A percentile compares a stretch with the other conserved stretches of the same genome.
These are phyloP conservation scores for Euura saliciscinereae DNA, from an alignment of 1,140 invertebrate genomes.

Conservation along the genomic window DNA sequence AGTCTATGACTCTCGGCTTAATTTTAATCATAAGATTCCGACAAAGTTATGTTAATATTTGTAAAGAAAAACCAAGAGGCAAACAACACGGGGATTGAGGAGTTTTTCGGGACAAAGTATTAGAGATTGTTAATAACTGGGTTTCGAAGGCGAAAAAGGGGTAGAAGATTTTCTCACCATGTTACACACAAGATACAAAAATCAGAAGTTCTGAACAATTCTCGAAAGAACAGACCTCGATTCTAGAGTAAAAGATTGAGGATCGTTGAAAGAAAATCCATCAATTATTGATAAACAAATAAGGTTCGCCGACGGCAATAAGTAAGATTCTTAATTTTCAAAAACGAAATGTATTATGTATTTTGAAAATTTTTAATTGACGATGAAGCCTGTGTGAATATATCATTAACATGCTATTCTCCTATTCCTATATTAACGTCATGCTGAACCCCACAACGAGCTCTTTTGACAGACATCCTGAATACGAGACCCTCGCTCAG, in stretches of 20 bases:
- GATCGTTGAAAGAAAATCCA: background rate
- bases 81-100: slow-evolving; percentile 44
- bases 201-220: background rate
- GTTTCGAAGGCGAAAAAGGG: slow-evolving; percentile 20
- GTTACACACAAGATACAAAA: background rate
- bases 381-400: too few species aligned
- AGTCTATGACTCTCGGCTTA: too few species aligned
- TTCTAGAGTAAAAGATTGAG: background rate
- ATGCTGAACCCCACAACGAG: slow-evolving; percentile 6
- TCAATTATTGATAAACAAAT: background rate
- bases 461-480: background rate
- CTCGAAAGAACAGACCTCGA: background rate
- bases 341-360: too few species aligned
- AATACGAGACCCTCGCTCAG: background rate
- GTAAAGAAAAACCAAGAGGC: slow-evolving; percentile 50
- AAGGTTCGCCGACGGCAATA: too few species aligned
- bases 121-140: slow-evolving; percentile 31
- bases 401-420: background rate
- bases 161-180: slow-evolving; percentile 1
- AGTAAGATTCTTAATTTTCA: too few species aligned
- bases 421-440: background rate
- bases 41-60: slow-evolving; percentile 14
- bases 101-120: slow-evolving; percentile 13
- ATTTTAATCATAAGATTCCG: background rate
- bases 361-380: too few species aligned